phyloP scores from a whole-genome alignment of 2,797 vertebrate genomes.

The Esox masquinongy region DNA sequence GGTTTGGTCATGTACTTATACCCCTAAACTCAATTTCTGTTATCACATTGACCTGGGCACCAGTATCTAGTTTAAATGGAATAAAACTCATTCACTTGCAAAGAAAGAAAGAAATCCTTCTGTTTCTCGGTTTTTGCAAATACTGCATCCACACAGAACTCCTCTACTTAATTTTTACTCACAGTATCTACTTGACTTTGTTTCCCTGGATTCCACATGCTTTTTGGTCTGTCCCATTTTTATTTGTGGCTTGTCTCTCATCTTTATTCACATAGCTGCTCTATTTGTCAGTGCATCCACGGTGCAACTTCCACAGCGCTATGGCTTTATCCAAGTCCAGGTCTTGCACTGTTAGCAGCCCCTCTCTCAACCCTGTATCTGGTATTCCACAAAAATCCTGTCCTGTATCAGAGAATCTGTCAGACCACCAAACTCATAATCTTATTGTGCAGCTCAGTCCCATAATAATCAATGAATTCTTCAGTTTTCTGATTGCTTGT shows the following conservation, averaged over 20 bases:
- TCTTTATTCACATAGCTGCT: not conserved
- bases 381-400: conserved; percentile 26
- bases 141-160: conserved; percentile 22
- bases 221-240: not conserved
- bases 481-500: conserved; percentile 9
- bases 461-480: conserved; percentile 17
- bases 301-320: not conserved
- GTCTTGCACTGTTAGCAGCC: conserved; percentile 14
- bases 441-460: conserved; percentile 12
- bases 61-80: conserved; percentile 24
- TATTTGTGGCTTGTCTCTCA: not conserved
- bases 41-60: conserved; percentile 28
- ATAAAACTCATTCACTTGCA: conserved; percentile 8
- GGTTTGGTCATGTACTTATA: conserved; percentile 14
- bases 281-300: conserved; percentile 7
- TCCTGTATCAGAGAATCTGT: conserved; percentile 17
- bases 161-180: not conserved
- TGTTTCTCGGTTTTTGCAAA: not conserved
- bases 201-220: not conserved
- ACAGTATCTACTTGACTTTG: conserved; percentile 2
- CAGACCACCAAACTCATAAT: conserved; percentile 26
- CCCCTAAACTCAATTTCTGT: conserved; percentile 7
- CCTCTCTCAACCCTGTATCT: conserved; percentile 7
- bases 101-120: not conserved
- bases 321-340: conserved; percentile 23